phyloP scores from a whole-genome alignment of 2,888 invertebrate species.

The Apodemia hepburni region DNA sequence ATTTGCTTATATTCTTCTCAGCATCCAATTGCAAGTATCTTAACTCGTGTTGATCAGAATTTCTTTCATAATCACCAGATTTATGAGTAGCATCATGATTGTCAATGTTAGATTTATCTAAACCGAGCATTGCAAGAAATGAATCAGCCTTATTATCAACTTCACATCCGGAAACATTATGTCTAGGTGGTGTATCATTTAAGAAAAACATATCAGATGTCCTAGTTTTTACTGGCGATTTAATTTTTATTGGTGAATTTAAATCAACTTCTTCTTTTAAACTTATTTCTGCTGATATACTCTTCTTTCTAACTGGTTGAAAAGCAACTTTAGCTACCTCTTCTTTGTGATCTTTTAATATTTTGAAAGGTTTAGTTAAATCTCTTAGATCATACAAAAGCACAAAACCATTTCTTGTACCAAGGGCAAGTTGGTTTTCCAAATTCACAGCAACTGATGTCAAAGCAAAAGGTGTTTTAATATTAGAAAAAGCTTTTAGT shows the following conservation, averaged over 20 bases:
- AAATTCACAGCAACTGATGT: constrained; percentile 63
- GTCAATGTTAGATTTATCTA: constrained; percentile 58
- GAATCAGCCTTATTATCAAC: constrained; percentile 60
- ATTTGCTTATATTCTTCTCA: constrained; percentile 59
- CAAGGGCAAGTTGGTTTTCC: constrained; percentile 75
- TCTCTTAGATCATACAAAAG: constrained; percentile 78
- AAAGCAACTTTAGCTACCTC: constrained; percentile 69
- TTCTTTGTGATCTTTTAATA: constrained; percentile 72
- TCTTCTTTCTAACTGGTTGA: constrained; percentile 59
- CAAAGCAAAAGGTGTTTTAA: constrained; percentile 57
- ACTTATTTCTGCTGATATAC: constrained; percentile 57
- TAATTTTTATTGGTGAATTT: constrained; percentile 43
- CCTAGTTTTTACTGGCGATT: constrained; percentile 48
- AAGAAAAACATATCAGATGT: constrained; percentile 63
- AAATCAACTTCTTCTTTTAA: constrained; percentile 58
- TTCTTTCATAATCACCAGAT: constrained; percentile 49
- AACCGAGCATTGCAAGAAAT: constrained; percentile 65
- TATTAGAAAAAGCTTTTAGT: constrained; percentile 65
- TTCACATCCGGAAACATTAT: constrained; percentile 39
- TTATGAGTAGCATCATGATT: constrained; percentile 50
- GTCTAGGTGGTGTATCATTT: constrained; percentile 59
- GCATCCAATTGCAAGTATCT: constrained; percentile 48
- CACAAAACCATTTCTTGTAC: constrained; percentile 76
- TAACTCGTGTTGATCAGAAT: constrained; percentile 49
- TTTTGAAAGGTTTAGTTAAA: constrained; percentile 61